A percentile compares a stretch with the other conserved stretches of the same genome.
These are phyloP conservation scores for Ophioderma brevispina DNA, from an alignment of 35 echinoderm and acorn worm genomes.

Conservation along the genomic window DNA sequence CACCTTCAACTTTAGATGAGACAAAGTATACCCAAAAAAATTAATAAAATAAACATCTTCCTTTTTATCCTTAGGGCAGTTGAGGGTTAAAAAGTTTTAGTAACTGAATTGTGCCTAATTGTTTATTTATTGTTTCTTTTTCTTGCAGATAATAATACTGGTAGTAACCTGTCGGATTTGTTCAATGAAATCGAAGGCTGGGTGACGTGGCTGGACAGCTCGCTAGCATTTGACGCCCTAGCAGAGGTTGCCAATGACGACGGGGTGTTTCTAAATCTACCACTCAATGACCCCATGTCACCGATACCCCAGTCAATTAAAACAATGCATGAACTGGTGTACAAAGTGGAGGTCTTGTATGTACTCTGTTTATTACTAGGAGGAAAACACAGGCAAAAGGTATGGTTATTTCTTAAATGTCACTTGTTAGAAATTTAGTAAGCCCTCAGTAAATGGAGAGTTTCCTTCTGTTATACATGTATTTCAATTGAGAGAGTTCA, in stretches of 20 bases:
- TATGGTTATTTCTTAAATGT: background rate
- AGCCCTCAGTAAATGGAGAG: too few relatives aligned
- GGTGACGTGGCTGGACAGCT: constrained; percentile 99
- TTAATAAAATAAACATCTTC: too few relatives aligned
- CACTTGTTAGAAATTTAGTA: too few relatives aligned
- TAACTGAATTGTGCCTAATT: too few relatives aligned
- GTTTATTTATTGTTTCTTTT: too few relatives aligned
- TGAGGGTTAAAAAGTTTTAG: too few relatives aligned
- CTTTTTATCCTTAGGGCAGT: too few relatives aligned
- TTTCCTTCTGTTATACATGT: too few relatives aligned
- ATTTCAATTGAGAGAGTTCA: too few relatives aligned
- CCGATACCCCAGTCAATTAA: constrained; percentile 86
- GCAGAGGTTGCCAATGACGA: constrained; percentile 92
- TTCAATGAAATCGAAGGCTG: constrained; percentile 94
- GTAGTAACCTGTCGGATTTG: constrained; percentile 52
- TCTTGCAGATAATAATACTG: constrained; percentile 38
- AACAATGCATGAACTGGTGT: constrained; percentile 96
- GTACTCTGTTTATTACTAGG: constrained; percentile 88
- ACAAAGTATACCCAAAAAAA: too few relatives aligned
- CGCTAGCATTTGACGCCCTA: constrained; percentile 95
- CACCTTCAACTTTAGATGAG: too few relatives aligned
- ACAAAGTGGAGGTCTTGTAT: constrained; percentile 96
- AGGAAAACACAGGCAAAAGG: constrained; percentile 95
- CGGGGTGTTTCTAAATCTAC: constrained; percentile 78
- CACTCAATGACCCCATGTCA: constrained; percentile 65